A percentile compares a stretch with the other conserved stretches of the same genome.
Conservation (phyloP, 2,888 invertebrate species). For the Selenia dentaria region DNA sequence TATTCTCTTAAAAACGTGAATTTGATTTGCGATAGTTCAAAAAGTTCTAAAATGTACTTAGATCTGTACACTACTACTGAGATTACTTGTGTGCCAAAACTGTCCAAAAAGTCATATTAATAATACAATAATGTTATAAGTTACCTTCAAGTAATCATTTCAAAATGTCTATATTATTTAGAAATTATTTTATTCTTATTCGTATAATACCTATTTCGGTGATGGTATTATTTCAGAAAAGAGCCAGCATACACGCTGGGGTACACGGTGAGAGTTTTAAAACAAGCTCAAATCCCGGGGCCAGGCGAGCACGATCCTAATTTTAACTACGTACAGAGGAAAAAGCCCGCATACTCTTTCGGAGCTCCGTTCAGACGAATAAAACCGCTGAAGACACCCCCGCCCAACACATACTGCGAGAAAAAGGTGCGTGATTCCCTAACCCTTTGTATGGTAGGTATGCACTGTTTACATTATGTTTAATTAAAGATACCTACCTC, state of each 20-base stretch:
- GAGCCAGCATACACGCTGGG: conserved; percentile 59
- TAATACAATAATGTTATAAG: too few species aligned
- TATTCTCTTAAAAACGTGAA: too few species aligned
- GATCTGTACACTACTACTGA: too few species aligned
- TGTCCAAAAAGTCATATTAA: too few species aligned
- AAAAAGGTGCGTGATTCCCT: conserved; percentile 55
- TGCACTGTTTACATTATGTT: conserved; percentile 17
- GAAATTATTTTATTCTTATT: too few species aligned
- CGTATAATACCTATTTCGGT: too few species aligned
- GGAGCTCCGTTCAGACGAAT: conserved; percentile 44
- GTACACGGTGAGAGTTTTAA: conserved; percentile 23
- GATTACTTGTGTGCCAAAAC: too few species aligned
- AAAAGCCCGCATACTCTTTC: conserved; percentile 60
- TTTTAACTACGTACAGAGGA: conserved; percentile 50
- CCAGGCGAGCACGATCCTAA: conserved; percentile 67
- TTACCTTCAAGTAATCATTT: too few species aligned
- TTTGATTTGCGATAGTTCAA: too few species aligned
- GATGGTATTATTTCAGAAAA: conserved; percentile 38
- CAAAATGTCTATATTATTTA: too few species aligned
- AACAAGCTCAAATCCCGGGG: conserved; percentile 45
- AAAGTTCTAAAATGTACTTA: too few species aligned
- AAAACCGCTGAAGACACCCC: conserved; percentile 42
- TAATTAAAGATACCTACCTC: conserved; percentile 21
- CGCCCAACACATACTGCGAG: conserved; percentile 68
- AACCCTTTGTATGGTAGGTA: background rate